These are phyloP conservation scores for Calephelis nemesis DNA, from an alignment of 1,140 invertebrate genomes.

Conservation along the genomic window DNA sequence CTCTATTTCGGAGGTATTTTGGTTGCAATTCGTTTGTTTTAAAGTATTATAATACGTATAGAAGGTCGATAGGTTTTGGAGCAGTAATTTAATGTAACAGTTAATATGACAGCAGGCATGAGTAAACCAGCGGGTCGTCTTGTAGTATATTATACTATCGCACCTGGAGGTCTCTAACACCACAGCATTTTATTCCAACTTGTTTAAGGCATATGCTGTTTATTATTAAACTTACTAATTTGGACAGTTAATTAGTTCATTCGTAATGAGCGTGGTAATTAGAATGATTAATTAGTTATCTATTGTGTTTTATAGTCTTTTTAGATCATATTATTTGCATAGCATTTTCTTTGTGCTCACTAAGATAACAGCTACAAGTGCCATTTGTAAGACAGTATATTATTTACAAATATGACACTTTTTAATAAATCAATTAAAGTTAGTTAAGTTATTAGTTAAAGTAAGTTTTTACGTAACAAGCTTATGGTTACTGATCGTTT, in stretches of 20 bases:
- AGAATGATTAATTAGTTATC: slow-evolving; percentile 12
- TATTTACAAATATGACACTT: too few relatives aligned
- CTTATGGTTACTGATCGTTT: too few relatives aligned
- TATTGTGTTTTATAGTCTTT: too few relatives aligned
- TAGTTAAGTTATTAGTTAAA: too few relatives aligned
- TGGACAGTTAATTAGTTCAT: slow-evolving; percentile 68
- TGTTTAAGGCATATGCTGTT: slow-evolving; percentile 54
- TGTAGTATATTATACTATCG: slow-evolving; percentile 74
- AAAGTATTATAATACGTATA: slow-evolving; percentile 54
- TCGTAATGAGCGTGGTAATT: slow-evolving; percentile 6
- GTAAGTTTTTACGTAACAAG: too few relatives aligned
- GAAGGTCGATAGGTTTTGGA: slow-evolving; percentile 60
- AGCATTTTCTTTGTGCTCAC: too few relatives aligned
- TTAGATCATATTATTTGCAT: too few relatives aligned
- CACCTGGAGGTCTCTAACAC: slow-evolving; percentile 70
- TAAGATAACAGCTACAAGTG: too few relatives aligned
- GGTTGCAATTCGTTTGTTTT: slow-evolving; percentile 31
- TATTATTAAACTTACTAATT: slow-evolving; percentile 67
- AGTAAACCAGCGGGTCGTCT: slow-evolving; percentile 72
- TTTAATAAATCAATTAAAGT: too few relatives aligned
- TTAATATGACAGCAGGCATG: slow-evolving; percentile 78
- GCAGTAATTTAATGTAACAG: slow-evolving; percentile 78
- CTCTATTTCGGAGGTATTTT: slow-evolving; percentile 24
- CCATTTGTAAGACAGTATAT: too few relatives aligned
- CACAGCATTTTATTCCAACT: slow-evolving; percentile 62